A percentile compares a stretch with the other conserved stretches of the same genome.
phyloP scores from a whole-genome alignment of 2,113 vertebrate species.

The Sturnira hondurensis region DNA sequence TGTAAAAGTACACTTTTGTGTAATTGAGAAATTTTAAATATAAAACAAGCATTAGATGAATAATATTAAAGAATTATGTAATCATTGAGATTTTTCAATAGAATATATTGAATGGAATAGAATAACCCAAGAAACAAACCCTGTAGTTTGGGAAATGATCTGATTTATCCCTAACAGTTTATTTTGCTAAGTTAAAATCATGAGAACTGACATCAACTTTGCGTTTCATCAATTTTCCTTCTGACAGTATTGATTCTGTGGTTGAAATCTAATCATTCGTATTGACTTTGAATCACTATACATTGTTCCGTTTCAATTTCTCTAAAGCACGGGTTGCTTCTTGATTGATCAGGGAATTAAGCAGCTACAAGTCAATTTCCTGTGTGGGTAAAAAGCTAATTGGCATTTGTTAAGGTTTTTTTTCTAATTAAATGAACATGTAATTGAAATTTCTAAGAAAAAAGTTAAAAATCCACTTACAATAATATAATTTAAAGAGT shows the following conservation, averaged over 20 bases:
- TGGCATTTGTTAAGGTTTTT: background rate
- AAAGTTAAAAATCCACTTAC: background rate
- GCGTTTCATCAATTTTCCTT: background rate
- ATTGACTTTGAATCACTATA: conserved; percentile 17
- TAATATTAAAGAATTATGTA: conserved; percentile 25
- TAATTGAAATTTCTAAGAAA: background rate
- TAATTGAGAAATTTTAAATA: background rate
- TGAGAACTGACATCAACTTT: conserved; percentile 10
- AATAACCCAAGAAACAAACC: too few relatives aligned
- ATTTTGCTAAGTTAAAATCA: conserved; percentile 31
- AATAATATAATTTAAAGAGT: background rate
- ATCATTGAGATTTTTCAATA: background rate
- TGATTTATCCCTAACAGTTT: background rate
- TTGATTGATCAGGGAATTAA: conserved; percentile 1
- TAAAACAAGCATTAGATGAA: background rate
- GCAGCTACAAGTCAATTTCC: background rate
- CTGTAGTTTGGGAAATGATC: background rate
- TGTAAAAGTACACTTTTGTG: background rate
- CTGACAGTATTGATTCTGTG: background rate
- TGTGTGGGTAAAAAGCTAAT: background rate
- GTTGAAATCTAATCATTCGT: background rate
- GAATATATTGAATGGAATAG: background rate
- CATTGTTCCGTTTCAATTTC: background rate
- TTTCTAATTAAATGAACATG: background rate
- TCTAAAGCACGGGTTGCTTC: conserved; percentile 12